These are phyloP conservation scores for Hyaena hyaena DNA, from an alignment of 2,113 vertebrate genomes.

Conservation along the genomic window DNA sequence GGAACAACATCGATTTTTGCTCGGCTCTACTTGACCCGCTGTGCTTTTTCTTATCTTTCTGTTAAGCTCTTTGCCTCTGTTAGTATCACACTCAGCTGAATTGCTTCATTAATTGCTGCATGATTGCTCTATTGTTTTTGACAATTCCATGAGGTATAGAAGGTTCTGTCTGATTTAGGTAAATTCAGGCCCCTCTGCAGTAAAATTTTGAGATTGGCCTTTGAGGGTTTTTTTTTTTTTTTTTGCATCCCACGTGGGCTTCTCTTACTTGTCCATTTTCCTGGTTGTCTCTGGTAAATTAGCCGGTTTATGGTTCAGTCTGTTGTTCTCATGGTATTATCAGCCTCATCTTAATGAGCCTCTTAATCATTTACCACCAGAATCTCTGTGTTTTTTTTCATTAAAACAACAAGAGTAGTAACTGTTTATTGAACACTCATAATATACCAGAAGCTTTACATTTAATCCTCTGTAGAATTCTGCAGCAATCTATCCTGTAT, in stretches of 20 bases:
- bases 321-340: background rate
- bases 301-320: background rate
- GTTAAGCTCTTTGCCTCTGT: background rate
- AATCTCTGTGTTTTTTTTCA: background rate
- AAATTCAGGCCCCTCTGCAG: background rate
- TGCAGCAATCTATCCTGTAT: background rate
- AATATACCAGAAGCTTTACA: background rate
- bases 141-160: background rate
- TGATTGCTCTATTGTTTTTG: background rate
- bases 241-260: no score
- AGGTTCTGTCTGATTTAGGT: background rate
- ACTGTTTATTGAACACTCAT: background rate
- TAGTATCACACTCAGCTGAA: background rate
- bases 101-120: background rate
- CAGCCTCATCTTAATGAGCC: background rate
- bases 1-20: background rate
- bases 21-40: background rate
- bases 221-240: background rate
- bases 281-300: background rate
- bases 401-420: background rate
- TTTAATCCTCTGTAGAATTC: background rate
- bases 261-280: background rate
- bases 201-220: background rate
- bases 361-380: background rate
- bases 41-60: background rate